phyloP scores from a whole-genome alignment of 2,113 vertebrate genomes.

The Tyrannus savana region DNA sequence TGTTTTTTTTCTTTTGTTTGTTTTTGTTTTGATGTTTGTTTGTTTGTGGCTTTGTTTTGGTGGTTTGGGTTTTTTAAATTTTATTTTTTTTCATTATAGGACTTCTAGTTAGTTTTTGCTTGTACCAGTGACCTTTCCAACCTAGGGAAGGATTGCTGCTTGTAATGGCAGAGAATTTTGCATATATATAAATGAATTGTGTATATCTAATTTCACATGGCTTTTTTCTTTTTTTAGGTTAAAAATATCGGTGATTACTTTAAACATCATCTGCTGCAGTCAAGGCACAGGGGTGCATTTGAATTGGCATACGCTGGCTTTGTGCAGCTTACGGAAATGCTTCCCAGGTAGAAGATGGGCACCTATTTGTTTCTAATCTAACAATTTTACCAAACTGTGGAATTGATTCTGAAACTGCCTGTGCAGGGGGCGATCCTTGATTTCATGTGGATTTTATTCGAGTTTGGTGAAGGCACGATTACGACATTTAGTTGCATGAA shows the following conservation, averaged over 20 bases:
- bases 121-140: neutral
- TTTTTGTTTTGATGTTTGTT: neutral
- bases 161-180: neutral
- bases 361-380: neutral
- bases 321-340: conserved; percentile 89
- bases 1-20: too few relatives aligned
- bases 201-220: neutral
- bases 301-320: conserved; percentile 97
- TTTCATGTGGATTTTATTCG: neutral
- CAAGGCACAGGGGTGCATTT: conserved; percentile 95
- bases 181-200: neutral
- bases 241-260: conserved; percentile 92
- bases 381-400: neutral
- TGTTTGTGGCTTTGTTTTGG: too few relatives aligned
- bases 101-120: neutral
- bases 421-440: neutral
- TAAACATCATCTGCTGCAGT: conserved; percentile 92
- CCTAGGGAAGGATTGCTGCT: neutral
- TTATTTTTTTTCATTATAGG: neutral
- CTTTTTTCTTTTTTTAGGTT: conserved; percentile 76
- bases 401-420: neutral
- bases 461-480: neutral
- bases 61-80: too few relatives aligned
- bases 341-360: conserved; percentile 83
- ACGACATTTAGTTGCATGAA: neutral